Conservation (phyloP, 1,140 invertebrate genomes). For the Plutomurus gul region DNA sequence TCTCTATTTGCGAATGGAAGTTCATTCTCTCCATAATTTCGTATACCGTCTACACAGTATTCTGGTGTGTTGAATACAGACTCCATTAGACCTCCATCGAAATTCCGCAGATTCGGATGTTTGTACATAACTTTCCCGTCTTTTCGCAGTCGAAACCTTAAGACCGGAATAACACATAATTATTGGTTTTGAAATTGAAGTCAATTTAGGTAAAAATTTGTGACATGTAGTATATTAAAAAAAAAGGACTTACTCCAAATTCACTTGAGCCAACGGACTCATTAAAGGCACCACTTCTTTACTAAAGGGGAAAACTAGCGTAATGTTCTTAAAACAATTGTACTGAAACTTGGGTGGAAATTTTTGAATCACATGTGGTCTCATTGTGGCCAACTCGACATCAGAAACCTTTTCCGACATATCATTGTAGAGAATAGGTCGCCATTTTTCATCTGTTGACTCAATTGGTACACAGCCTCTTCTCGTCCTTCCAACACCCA, state of each 20-base stretch:
- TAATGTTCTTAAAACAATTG: conserved; percentile 42
- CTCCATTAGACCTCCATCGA: conserved; percentile 20
- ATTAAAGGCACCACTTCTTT: conserved; percentile 33
- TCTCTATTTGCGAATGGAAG: conserved; percentile 1
- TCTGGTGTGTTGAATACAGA: conserved; percentile 26
- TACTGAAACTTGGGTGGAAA: conserved; percentile 45
- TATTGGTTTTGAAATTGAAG: not conserved
- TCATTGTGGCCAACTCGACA: conserved; percentile 6
- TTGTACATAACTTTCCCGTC: conserved; percentile 41
- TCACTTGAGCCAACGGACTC: conserved; percentile 40
- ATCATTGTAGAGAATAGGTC: conserved; percentile 21
- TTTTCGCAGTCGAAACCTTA: conserved; percentile 30
- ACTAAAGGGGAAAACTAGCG: conserved; percentile 38
- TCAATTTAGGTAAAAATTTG: not conserved
- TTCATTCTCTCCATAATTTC: conserved; percentile 16
- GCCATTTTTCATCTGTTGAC: not conserved
- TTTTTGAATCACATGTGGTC: conserved; percentile 34
- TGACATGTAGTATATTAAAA: not conserved
- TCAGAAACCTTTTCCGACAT: conserved; percentile 18
- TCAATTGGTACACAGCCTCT: conserved; percentile 37
- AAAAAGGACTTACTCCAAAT: conserved; percentile 36
- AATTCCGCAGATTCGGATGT: conserved; percentile 30
- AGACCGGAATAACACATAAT: not conserved
- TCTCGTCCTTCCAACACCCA: conserved; percentile 13
- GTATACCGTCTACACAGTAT: conserved; percentile 35